Evolutionary conservation across 2,888 invertebrate species (phyloP), one percentile per base, ranked within the genome.

Genomic region (Eustalomyia histrio): DNA sequence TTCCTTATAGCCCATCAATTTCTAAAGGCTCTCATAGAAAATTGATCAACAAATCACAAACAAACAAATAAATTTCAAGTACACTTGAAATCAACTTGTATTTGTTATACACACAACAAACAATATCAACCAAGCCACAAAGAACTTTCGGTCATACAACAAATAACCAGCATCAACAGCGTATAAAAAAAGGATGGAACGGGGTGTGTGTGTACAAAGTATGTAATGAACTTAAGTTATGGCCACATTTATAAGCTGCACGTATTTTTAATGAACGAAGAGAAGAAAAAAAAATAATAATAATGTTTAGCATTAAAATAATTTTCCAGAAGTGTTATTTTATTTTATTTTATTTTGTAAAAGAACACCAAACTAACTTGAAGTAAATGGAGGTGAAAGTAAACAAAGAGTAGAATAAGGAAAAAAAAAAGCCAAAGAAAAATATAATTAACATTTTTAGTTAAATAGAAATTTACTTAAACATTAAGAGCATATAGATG

Each of bases 391-490:
- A 17, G 39, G n/a, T 39, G 18, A 60, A 29, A 35, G n/a, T 6
- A 29, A n/a, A 33, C 35, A 58, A 12, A 60, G 39, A 18, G 57
- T 55, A 24, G 6, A 24, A n/a, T 16, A 33, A n/a, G 52, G 17
- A 24, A 9, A 17, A 55, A 29, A 16, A 24, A 43, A 53, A 75
- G 4, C 5, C 21, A 39, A 67, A 53, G 53, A 55, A n/a, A 57
- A 57, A 18, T 6, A 57, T 63, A 72, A 63, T 72, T 72, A 72
- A 50, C 72, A 72, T 87, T 86, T 87, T 84, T 81, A 84, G 81
- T 69, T 21, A 80, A 85, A 86, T 14, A 33, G 33, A 57, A 29
- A 57, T 87, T 87, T 85, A 80, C 82, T 86, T 85, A 85, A 87
- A 85, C 84, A 85, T 85, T 86, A 85, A 86, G 85, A 43, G 18